Base-by-base conservation (phyloP, 92 coral and sea anemone species). In the Ricordea florida region DNA sequence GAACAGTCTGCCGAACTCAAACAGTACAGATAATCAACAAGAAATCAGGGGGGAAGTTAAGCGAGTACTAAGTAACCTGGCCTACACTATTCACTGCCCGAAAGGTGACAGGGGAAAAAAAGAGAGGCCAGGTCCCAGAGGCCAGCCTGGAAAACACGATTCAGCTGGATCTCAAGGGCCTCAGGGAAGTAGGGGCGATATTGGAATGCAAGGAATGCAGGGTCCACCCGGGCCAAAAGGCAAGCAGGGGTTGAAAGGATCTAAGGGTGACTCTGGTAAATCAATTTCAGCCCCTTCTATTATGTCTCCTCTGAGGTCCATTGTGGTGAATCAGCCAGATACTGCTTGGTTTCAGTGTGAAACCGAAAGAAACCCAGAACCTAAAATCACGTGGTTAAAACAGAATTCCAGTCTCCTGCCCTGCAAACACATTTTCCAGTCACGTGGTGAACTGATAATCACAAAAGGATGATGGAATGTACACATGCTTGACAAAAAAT, bases 191-290 rank as follows among this genome's bases (percentile, higher is more conserved):
- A 55, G 5, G 47, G 82, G 87, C 6, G 55, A 52, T 11, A 47
- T 2, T n/a, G 87, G 87, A 7, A 28, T 31, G 9, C 43, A 45
- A 26, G 88, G 84, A 28, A 8, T 16, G 37, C 32, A 25, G 7
- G 88, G 92, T 5, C 85, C 66, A 18, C 81, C 45, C 0, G 88
- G 92, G 9, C 88, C 92, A 1, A 43, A 76, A 13, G 92, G 92
- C 1, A 79, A 84, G 23, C 72, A 57, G 40, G 92, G 92, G 9
- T 80, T 60, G 5, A 57, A 72, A 21, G 92, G 92, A 52, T 84
- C 92, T 11, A 81, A 76, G 26, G 92, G 92, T n/a, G 80, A 62
- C 17, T 87, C 87, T 11, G 87, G 70, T 6, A 33, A 81, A n/a
- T 76, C 92, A 2, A 76, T 87, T 5, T 32, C 84, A 1, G 79